Conservation (phyloP, 2,113 vertebrate genomes). For the Aldabrachelys gigantea region DNA sequence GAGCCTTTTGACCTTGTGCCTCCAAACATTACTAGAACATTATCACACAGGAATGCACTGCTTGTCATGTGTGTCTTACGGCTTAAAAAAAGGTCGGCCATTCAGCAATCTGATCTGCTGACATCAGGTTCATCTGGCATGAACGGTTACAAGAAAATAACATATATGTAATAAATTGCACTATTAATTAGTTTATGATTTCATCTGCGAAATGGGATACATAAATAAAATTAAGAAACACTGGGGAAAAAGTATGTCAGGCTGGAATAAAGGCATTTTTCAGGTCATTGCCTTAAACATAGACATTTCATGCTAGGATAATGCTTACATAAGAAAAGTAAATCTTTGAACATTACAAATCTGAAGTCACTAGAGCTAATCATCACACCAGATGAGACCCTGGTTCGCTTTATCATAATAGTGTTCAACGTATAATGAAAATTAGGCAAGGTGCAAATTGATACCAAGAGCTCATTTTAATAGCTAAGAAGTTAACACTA, state of each 20-base stretch:
- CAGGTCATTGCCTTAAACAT: conserved; percentile 68
- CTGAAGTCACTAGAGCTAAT: conserved; percentile 32
- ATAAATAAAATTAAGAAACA: conserved; percentile 72
- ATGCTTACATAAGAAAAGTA: conserved; percentile 56
- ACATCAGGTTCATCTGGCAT: conserved; percentile 39
- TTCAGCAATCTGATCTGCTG: conserved; percentile 41
- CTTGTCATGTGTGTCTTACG: conserved; percentile 50
- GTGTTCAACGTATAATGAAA: conserved; percentile 2
- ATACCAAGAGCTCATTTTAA: conserved; percentile 44
- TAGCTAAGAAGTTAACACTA: conserved; percentile 57
- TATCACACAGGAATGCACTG: background rate
- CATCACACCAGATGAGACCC: conserved; percentile 25
- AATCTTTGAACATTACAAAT: conserved; percentile 29
- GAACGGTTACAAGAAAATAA: conserved; percentile 42
- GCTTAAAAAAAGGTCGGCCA: conserved; percentile 62
- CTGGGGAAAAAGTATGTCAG: conserved; percentile 30
- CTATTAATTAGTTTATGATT: conserved; percentile 78
- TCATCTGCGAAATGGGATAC: conserved; percentile 67
- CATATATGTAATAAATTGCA: conserved; percentile 55
- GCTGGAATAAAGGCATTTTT: conserved; percentile 68
- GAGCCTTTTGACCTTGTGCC: conserved; percentile 65
- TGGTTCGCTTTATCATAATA: background rate
- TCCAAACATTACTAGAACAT: conserved; percentile 16
- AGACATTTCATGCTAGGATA: conserved; percentile 55
- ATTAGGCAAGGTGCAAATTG: conserved; percentile 54